phyloP scores from a whole-genome alignment of 2,888 invertebrate species.

The Sialis lutaria region DNA sequence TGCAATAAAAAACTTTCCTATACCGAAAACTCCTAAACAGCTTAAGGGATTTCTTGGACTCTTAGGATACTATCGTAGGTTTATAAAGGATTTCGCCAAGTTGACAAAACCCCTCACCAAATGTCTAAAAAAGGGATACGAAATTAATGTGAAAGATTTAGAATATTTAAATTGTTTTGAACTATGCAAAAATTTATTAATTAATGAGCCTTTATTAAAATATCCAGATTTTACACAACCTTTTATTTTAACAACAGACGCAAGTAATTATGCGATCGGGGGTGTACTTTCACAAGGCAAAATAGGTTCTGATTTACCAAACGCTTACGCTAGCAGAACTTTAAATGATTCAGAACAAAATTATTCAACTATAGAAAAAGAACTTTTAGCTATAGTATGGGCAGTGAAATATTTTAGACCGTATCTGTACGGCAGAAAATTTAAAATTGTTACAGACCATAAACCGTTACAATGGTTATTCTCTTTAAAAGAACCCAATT shows the following conservation, averaged over 20 bases:
- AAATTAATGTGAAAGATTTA: conserved; percentile 6
- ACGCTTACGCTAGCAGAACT: conserved; percentile 8
- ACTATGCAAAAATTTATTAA: conserved; percentile 12
- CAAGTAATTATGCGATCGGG: conserved; percentile 11
- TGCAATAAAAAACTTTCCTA: conserved; percentile 10
- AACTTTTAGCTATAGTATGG: conserved; percentile 10
- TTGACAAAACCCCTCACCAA: conserved; percentile 11
- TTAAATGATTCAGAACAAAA: conserved; percentile 2
- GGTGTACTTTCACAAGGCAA: conserved; percentile 10
- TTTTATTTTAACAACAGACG: conserved; percentile 16
- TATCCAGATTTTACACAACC: conserved; percentile 13
- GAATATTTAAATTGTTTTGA: conserved; percentile 8
- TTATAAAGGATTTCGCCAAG: background rate
- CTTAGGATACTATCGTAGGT: too few relatives aligned
- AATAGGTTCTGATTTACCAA: conserved; percentile 3
- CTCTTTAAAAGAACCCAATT: conserved; percentile 5
- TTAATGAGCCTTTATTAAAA: conserved; percentile 11
- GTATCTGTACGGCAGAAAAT: conserved; percentile 11
- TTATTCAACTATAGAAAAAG: conserved; percentile 9
- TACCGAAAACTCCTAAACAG: conserved; percentile 10
- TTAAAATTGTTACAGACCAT: conserved; percentile 10
- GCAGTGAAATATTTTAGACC: conserved; percentile 10
- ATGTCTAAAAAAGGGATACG: conserved; percentile 7
- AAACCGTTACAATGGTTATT: conserved; percentile 7
- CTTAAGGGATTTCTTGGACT: conserved; percentile 6